Base-by-base conservation (phyloP, 2,113 vertebrate genomes). In the Tichodroma muraria region DNA sequence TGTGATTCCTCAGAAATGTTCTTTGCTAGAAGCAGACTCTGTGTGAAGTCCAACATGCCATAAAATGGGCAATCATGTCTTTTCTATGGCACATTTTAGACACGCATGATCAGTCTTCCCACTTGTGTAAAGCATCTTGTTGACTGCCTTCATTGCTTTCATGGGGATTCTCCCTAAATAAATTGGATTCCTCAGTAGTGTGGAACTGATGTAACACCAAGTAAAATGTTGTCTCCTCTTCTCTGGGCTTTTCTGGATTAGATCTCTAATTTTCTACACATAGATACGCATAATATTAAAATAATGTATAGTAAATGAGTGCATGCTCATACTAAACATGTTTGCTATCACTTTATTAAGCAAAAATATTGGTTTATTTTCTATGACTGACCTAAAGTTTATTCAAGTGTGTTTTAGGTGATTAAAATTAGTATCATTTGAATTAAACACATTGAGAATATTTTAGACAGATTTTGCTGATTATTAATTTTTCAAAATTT, bases 401-500 rank as follows among this genome's bases (percentile, higher is more conserved):
- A 85, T 85, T 65, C 22, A 75, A 64, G 21, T 44, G 8, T 72
- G 8, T 40, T 70, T 90, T 28, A 30, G 27, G 72, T 47, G 40
- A 13, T n/a, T 61, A 75, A 84, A 83, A 86, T 42, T 53, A 61
- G 8, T 63, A 27, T 60, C 1, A 54, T 73, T 66, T 54, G 10
- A 30, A 73, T 80, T 49, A 65, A 93, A 84, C 11, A 72, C 21
- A 30, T 6, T 35, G 16, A 59, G 16, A 6, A 4, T 77, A 61
- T 94, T 92, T 88, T 44, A 92, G 60, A 93, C 24, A 86, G 33
- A 77, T 85, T 63, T 87, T 75, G 6, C 40, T 93, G 40, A 19
- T 92, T 94, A 73, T 82, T 87, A 88, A 63, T 81, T 83, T 93
- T 94, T 92, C 37, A 93, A 83, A 92, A 92, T 84, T 95, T 92